Percentiles rank a stretch among this genome's conserved stretches.
phyloP scores from a whole-genome alignment of 1,140 invertebrate species.

The Calliopsis andreniformis region DNA sequence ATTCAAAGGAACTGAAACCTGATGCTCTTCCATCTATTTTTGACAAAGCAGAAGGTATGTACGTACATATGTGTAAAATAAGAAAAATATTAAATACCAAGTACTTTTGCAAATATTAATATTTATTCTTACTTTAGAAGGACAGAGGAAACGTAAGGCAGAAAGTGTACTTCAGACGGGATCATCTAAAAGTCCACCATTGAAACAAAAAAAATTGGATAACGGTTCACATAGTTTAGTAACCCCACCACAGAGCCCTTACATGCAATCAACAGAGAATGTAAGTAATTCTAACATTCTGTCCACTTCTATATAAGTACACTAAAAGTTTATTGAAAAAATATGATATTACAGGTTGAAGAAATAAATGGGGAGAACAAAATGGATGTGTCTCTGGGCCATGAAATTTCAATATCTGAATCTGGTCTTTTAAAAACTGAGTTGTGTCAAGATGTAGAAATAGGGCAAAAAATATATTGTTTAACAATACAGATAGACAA shows the following conservation, averaged over 20 bases:
- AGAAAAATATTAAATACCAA: too few relatives aligned
- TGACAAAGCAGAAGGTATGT: conserved; percentile 47
- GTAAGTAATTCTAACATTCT: conserved; percentile 42
- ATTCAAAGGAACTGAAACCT: conserved; percentile 41
- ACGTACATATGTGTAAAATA: too few relatives aligned
- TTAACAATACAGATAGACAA: conserved; percentile 76
- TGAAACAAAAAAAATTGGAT: conserved; percentile 48
- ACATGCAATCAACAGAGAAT: conserved; percentile 21
- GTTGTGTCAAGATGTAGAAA: conserved; percentile 3
- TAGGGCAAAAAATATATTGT: conserved; percentile 61
- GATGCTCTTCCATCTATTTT: conserved; percentile 56
- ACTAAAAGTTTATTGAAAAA: not conserved
- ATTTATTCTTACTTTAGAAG: not conserved
- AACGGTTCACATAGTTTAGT: conserved; percentile 32
- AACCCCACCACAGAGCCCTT: conserved; percentile 34
- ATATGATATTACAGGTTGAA: conserved; percentile 25
- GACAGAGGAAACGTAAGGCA: conserved; percentile 25
- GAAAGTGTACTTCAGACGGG: not conserved
- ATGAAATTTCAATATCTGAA: conserved; percentile 18
- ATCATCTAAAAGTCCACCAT: not conserved
- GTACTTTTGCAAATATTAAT: not conserved
- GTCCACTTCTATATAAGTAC: not conserved
- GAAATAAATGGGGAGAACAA: conserved; percentile 17
- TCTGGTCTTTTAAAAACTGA: conserved; percentile 4
- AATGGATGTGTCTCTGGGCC: not conserved